These are phyloP conservation scores for Ichneumoninae sp. DNA, from an alignment of 2,888 invertebrate genomes.

Conservation along the genomic window DNA sequence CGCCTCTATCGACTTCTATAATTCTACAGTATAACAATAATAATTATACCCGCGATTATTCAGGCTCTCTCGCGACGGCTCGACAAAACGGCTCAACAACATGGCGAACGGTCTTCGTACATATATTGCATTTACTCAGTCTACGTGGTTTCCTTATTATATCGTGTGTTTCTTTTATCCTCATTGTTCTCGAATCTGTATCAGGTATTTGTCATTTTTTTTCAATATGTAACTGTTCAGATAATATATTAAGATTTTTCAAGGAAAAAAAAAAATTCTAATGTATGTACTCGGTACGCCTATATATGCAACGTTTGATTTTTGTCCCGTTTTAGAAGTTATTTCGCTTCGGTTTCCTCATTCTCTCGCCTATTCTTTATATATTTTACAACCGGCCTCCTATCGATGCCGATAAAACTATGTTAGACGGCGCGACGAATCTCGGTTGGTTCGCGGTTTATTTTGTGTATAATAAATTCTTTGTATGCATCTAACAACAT, in stretches of 20 bases:
- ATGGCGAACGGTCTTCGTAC: constrained; percentile 78
- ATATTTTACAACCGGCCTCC: constrained; percentile 71
- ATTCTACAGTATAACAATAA: constrained; percentile 66
- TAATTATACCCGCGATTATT: constrained; percentile 69
- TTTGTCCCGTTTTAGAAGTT: constrained; percentile 70
- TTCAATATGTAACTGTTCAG: constrained; percentile 12
- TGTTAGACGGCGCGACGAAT: constrained; percentile 66
- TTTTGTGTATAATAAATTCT: constrained; percentile 70
- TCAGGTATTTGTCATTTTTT: constrained; percentile 28
- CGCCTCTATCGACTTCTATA: constrained; percentile 43
- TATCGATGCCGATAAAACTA: constrained; percentile 68
- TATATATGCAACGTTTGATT: constrained; percentile 77
- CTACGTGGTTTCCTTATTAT: constrained; percentile 83
- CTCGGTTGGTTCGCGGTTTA: constrained; percentile 69
- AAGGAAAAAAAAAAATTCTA: neutral
- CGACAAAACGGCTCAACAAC: constrained; percentile 79
- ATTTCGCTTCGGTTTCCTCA: constrained; percentile 66
- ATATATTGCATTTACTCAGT: constrained; percentile 84
- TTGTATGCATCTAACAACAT: constrained; percentile 72
- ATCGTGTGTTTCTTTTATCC: constrained; percentile 64
- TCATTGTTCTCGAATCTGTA: neutral
- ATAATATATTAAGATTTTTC: constrained; percentile 58
- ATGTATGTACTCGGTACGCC: constrained; percentile 57
- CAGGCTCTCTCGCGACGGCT: constrained; percentile 71
- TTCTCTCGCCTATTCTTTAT: constrained; percentile 24